These are phyloP conservation scores for Hydraecia micacea DNA, from an alignment of 2,888 invertebrate genomes.

Conservation along the genomic window DNA sequence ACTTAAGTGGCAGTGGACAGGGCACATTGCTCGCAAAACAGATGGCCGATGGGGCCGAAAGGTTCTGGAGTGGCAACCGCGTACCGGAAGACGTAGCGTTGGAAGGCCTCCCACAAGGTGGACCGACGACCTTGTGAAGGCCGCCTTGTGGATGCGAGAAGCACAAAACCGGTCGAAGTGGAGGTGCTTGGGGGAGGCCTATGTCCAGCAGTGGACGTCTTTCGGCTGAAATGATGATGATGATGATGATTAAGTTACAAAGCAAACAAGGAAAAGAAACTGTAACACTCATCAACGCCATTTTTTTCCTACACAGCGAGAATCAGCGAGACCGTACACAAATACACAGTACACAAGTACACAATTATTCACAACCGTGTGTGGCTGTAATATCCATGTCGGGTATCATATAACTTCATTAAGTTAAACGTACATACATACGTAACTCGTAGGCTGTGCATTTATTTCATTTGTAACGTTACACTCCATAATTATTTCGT, in stretches of 20 bases:
- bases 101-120: too few relatives aligned
- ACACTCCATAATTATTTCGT: constrained; percentile 68
- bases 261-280: background rate
- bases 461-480: constrained; percentile 71
- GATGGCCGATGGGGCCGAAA: too few relatives aligned
- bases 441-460: constrained; percentile 66
- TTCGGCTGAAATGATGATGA: too few relatives aligned
- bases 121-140: too few relatives aligned
- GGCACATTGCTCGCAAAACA: too few relatives aligned
- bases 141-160: too few relatives aligned
- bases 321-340: constrained; percentile 16
- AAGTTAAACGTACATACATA: constrained; percentile 63
- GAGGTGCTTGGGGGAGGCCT: too few relatives aligned
- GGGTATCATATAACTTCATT: constrained; percentile 72
- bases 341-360: constrained; percentile 1
- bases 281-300: background rate
- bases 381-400: constrained; percentile 44
- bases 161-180: too few relatives aligned
- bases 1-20: too few relatives aligned
- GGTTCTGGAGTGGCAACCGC: too few relatives aligned
- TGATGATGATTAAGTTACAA: background rate
- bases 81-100: too few relatives aligned
- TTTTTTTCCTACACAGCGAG: constrained; percentile 15
- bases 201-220: too few relatives aligned
- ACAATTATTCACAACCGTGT: constrained; percentile 7